Evolutionary conservation across 2,113 vertebrate genomes (phyloP), one percentile per base, ranked within the genome.

Genomic region (Gavia stellata): DNA sequence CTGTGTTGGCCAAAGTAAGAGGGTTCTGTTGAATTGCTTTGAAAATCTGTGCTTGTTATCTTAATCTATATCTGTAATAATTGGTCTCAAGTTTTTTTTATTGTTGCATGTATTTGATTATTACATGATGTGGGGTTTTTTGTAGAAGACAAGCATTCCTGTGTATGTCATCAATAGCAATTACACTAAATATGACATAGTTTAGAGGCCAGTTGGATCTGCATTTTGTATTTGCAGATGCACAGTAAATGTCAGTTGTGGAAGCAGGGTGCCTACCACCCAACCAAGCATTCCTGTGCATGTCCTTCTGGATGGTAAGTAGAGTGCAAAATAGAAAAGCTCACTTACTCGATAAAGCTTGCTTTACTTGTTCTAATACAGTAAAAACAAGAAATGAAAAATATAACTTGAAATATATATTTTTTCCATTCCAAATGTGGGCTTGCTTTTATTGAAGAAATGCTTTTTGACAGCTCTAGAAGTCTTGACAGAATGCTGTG

Each of bases 201-300:
- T 40, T 78, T 21, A 56, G 52, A 81, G 49, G 31, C 34, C 53
- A 23, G 7, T 12, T 52, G 71, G 34, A 56, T 49, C 53, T 79
- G 77, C 24, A 47, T 55, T 31, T 67, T 59, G 28, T 65, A 17
- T 72, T 72, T 93, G 44, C 33, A 47, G 68, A 18, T 52, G 40
- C 49, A 45, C 16, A 18, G n/a, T 72, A 12, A 29, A 21, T 40
- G 44, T 55, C 36, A 12, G 53, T 42, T 72, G 40, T 75, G 92
- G 40, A 56, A 79, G 31, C 34, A 52, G 44, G n/a, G 5, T 63
- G 29, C 24, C 56, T 74, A 21, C 31, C 28, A 52, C n/a, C 28
- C 52, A 74, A 10, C 15, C 19, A n/a, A 16, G 28, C 0, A 0
- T 45, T 81, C 40, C 49, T 86, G 31, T 24, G 9, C 8, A 0